Evolutionary conservation across 2,888 invertebrate genomes (phyloP).

Genomic region (Latrodectus elegans): DNA sequence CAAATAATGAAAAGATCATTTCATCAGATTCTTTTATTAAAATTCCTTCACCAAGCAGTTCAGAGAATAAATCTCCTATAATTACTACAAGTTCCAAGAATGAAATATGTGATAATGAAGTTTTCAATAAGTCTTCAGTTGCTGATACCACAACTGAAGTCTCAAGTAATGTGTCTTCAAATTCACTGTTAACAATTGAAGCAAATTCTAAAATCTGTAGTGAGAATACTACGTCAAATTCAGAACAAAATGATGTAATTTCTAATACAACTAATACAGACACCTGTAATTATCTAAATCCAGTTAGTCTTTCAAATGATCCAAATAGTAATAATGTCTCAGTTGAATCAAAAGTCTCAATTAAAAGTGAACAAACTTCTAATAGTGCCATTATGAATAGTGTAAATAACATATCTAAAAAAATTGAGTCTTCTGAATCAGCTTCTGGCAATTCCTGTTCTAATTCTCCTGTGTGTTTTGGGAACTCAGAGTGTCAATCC

Average conservation of each 20-base stretch:
- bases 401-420: conserved; percentile 62
- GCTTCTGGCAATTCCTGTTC: conserved; percentile 43
- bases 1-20: neutral
- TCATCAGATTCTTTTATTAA: conserved; percentile 1
- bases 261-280: neutral
- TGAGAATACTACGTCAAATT: conserved; percentile 3
- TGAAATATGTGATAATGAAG: conserved; percentile 27
- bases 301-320: conserved; percentile 3
- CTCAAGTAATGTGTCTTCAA: conserved; percentile 41
- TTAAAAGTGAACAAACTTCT: conserved; percentile 60
- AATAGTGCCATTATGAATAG: conserved; percentile 67
- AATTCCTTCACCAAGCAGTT: conserved; percentile 24
- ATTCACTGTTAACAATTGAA: conserved; percentile 1
- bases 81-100: conserved; percentile 16
- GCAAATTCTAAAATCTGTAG: conserved; percentile 6
- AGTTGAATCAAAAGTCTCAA: conserved; percentile 44
- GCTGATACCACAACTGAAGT: conserved; percentile 43
- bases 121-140: conserved; percentile 30
- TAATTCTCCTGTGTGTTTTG: conserved; percentile 3
- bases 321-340: conserved; percentile 21
- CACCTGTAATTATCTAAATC: conserved; percentile 14
- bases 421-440: conserved; percentile 50
- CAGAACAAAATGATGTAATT: conserved; percentile 7
- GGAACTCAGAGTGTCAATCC: conserved; percentile 24
- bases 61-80: conserved; percentile 30